Percentiles rank a stretch among this genome's conserved stretches.
These are phyloP conservation scores for Xestia ashworthii DNA, from an alignment of 2,888 invertebrate species.

Conservation along the genomic window DNA sequence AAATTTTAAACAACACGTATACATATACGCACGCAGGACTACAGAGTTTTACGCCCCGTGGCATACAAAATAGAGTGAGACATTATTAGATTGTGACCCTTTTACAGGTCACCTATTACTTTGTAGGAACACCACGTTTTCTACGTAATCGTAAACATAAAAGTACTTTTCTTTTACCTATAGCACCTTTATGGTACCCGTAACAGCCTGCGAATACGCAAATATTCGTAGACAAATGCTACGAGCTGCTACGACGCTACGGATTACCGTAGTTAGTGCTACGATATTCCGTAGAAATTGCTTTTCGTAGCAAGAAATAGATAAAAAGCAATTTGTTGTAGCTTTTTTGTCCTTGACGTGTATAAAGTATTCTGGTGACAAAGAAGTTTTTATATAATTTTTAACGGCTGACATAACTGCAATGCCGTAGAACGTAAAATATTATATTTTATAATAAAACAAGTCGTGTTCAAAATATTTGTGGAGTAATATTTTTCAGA, in stretches of 20 bases:
- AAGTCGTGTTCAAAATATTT: constrained; percentile 26
- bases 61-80: constrained; percentile 35
- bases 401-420: constrained; percentile 8
- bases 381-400: constrained; percentile 9
- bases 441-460: constrained; percentile 6
- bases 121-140: constrained; percentile 25
- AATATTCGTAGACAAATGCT: constrained; percentile 50
- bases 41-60: constrained; percentile 3
- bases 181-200: not conserved
- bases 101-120: constrained; percentile 38
- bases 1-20: not conserved
- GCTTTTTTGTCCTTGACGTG: constrained; percentile 33
- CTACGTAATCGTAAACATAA: constrained; percentile 21
- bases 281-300: constrained; percentile 34
- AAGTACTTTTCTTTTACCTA: constrained; percentile 24
- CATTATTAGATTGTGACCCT: constrained; percentile 51
- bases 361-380: not conserved
- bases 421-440: constrained; percentile 11
- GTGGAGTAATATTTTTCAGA: constrained; percentile 44
- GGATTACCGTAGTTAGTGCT: constrained; percentile 40
- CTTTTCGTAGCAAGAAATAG: constrained; percentile 31
- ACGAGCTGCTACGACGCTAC: constrained; percentile 54
- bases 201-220: constrained; percentile 29
- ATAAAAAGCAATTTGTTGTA: constrained; percentile 6
- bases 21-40: not conserved